A percentile compares a stretch with the other conserved stretches of the same genome.
phyloP scores from a whole-genome alignment of 2,797 vertebrate species.

The Danio kyathit region DNA sequence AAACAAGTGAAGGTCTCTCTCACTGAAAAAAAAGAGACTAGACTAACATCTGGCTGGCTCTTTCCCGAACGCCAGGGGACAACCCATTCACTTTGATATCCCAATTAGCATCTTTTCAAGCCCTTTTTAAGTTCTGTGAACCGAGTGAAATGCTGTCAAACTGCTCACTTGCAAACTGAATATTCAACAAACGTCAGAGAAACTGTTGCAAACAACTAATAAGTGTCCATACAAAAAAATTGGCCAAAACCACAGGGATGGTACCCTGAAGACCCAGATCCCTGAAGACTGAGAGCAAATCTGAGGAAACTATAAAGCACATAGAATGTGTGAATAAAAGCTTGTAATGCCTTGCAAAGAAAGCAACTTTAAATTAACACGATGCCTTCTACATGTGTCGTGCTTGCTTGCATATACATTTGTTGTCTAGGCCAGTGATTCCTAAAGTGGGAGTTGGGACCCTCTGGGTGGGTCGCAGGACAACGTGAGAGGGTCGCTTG shows the following conservation, averaged over 20 bases:
- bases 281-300: constrained; percentile 6
- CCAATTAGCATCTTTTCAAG: constrained; percentile 63
- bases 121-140: constrained; percentile 39
- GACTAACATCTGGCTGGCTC: constrained; percentile 70
- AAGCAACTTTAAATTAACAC: no score
- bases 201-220: constrained; percentile 24
- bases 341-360: neutral
- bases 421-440: neutral
- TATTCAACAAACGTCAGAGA: constrained; percentile 5
- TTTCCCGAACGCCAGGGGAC: constrained; percentile 68
- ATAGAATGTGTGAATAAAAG: neutral
- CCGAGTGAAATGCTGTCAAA: constrained; percentile 39
- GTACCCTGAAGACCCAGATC: constrained; percentile 3
- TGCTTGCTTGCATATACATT: neutral
- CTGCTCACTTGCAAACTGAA: constrained; percentile 13
- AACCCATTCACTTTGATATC: constrained; percentile 70
- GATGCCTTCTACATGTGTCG: no score
- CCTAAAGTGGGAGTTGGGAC: no score
- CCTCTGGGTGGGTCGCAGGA: no score
- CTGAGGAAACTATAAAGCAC: neutral
- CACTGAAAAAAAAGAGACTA: constrained; percentile 31
- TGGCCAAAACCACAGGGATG: neutral
- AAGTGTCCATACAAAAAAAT: neutral
- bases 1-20: constrained; percentile 51
- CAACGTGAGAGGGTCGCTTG: no score